Percentiles rank a stretch among this genome's conserved stretches.
Evolutionary conservation across 2,888 invertebrate genomes (phyloP).

Genomic region (Myopa tessellatipennis): DNA sequence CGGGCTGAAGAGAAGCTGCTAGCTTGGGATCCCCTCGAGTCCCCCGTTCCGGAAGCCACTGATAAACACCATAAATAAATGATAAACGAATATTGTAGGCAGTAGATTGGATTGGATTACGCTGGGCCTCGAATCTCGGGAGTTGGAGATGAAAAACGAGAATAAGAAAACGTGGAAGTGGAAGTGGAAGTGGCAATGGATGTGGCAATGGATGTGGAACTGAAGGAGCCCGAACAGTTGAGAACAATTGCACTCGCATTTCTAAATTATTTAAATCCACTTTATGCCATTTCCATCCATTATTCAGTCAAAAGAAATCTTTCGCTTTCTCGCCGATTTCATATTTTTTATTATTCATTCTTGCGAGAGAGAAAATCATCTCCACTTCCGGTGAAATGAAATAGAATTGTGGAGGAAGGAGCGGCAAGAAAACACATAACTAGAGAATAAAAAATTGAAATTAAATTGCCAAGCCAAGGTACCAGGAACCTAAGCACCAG

Average conservation of each 20-base stretch:
- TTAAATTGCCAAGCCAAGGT: constrained; percentile 26
- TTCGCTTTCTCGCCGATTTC: constrained; percentile 44
- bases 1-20: constrained; percentile 1
- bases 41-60: background rate
- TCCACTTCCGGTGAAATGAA: constrained; percentile 22
- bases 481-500: constrained; percentile 12
- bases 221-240: background rate
- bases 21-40: constrained; percentile 5
- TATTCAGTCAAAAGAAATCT: constrained; percentile 46
- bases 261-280: constrained; percentile 49
- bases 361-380: constrained; percentile 23
- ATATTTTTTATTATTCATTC: constrained; percentile 43
- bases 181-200: background rate
- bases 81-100: constrained; percentile 8
- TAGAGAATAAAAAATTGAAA: constrained; percentile 14
- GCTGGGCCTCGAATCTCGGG: background rate
- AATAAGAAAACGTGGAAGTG: background rate
- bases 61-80: constrained; percentile 33
- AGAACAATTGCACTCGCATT: constrained; percentile 44
- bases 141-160: background rate
- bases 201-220: background rate
- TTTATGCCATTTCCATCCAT: constrained; percentile 46
- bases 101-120: background rate
- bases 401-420: constrained; percentile 5
- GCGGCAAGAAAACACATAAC: background rate